Base-by-base conservation (phyloP, 2,888 invertebrate genomes). In the Caenorhabditis afra region DNA sequence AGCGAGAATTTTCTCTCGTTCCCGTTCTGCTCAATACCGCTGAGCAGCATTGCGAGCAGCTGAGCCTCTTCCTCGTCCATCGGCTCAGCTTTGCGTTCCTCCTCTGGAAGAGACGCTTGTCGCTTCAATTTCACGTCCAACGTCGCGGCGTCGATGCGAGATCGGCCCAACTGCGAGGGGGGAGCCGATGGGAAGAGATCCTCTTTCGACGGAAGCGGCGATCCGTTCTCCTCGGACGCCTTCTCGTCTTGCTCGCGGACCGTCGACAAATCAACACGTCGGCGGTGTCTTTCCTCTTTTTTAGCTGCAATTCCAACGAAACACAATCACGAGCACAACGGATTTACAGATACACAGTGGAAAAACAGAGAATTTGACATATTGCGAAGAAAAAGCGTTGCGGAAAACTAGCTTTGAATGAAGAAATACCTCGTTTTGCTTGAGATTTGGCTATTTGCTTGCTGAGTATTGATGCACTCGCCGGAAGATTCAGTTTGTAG, bases 361-460 rank as follows among this genome's bases (percentile, higher is more conserved):
- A n/a, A n/a, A n/a, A n/a, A n/a, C n/a, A n/a, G n/a, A n/a, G n/a
- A n/a, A n/a, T n/a, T n/a, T n/a, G n/a, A n/a, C n/a, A n/a, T n/a
- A n/a, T n/a, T n/a, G 14, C 45, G 18, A 3, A 35, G 18, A 50
- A 2, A 47, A 47, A 47, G 10, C 1, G 4, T 10, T 16, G n/a
- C n/a, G n/a, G n/a, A n/a, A n/a, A n/a, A n/a, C n/a, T n/a, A n/a
- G n/a, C n/a, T n/a, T n/a, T n/a, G n/a, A n/a, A n/a, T n/a, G n/a
- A 47, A 47, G 18, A 58, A 14, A 57, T 64, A 79, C 79, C 79
- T 47, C 79, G 62, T 65, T 79, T 79, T 0, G 79, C 79, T 29
- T 79, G 79, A 14, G 79, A 73, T 50, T 79, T 79, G 0, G 79
- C 79, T 14, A 79, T 79, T 39, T 79, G 79, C 50, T 65, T 67